These are phyloP conservation scores for Thymelicus sylvestris DNA, from an alignment of 2,888 invertebrate species.

Conservation along the genomic window DNA sequence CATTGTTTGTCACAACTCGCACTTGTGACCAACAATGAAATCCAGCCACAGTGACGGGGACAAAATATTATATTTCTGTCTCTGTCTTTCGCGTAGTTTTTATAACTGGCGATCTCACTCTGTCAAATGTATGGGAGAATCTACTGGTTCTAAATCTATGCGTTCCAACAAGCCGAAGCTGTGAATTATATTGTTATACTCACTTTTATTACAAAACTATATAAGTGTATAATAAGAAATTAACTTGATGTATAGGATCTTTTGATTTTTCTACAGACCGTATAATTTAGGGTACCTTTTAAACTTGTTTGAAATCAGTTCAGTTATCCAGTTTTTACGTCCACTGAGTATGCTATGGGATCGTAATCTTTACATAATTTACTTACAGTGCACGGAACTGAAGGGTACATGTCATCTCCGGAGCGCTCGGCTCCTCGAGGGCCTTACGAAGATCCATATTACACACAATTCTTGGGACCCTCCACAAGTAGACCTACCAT, in stretches of 20 bases:
- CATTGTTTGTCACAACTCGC: too few relatives aligned
- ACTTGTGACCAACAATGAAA: too few relatives aligned
- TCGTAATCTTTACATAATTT: neutral
- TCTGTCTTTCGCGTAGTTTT: too few relatives aligned
- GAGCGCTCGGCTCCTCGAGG: slow-evolving; percentile 89
- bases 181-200: neutral
- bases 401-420: slow-evolving; percentile 95
- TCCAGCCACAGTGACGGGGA: too few relatives aligned
- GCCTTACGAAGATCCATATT: slow-evolving; percentile 94
- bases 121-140: too few relatives aligned
- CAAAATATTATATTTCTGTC: too few relatives aligned
- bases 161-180: neutral
- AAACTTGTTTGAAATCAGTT: neutral
- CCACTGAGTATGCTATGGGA: neutral
- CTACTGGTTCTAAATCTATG: too few relatives aligned
- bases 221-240: too few relatives aligned
- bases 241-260: too few relatives aligned
- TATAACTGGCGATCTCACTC: too few relatives aligned
- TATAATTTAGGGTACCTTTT: slow-evolving; percentile 3
- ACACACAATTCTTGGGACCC: slow-evolving; percentile 90
- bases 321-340: neutral
- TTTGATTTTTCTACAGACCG: slow-evolving; percentile 6
- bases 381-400: slow-evolving; percentile 60
- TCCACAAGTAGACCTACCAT: slow-evolving; percentile 88
- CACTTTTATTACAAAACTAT: neutral